Conservation (phyloP, 2,888 invertebrate genomes). For the Spisula solida region DNA sequence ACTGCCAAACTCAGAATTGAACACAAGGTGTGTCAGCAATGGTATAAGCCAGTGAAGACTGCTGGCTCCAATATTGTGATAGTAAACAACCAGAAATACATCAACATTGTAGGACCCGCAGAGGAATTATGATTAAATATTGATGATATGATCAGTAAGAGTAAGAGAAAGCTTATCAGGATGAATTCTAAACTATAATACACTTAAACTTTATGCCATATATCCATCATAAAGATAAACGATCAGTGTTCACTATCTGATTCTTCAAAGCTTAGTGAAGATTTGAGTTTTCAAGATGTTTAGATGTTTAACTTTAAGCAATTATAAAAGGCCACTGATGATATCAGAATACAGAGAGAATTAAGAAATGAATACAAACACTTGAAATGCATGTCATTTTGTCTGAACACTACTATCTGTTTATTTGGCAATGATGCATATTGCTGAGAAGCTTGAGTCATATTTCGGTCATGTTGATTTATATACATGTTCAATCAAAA, state of each 20-base stretch:
- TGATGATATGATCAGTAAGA: slow-evolving; percentile 21
- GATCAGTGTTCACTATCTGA: not conserved
- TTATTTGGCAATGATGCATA: not conserved
- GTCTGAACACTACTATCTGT: not conserved
- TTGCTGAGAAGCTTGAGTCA: not conserved
- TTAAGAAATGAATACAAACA: not conserved
- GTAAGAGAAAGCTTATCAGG: slow-evolving; percentile 10
- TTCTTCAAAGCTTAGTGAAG: not conserved
- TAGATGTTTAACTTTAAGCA: slow-evolving; percentile 8
- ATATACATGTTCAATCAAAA: not conserved
- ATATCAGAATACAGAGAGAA: not conserved
- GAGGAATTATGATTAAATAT: slow-evolving; percentile 28
- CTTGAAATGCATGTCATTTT: slow-evolving; percentile 14
- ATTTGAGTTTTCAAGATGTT: slow-evolving; percentile 14
- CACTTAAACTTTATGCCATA: slow-evolving; percentile 22
- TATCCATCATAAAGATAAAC: slow-evolving; percentile 16
- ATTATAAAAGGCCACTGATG: slow-evolving; percentile 13
- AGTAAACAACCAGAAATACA: slow-evolving; percentile 5
- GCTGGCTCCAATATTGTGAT: slow-evolving; percentile 1
- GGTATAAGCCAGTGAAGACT: slow-evolving; percentile 11
- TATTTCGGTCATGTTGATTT: not conserved
- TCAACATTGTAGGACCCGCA: slow-evolving; percentile 23
- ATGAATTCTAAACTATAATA: slow-evolving; percentile 21
- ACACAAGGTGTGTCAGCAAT: not conserved
- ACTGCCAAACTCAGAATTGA: not conserved